These are phyloP conservation scores for Globia sparganii DNA, from an alignment of 2,888 invertebrate genomes.

Conservation along the genomic window DNA sequence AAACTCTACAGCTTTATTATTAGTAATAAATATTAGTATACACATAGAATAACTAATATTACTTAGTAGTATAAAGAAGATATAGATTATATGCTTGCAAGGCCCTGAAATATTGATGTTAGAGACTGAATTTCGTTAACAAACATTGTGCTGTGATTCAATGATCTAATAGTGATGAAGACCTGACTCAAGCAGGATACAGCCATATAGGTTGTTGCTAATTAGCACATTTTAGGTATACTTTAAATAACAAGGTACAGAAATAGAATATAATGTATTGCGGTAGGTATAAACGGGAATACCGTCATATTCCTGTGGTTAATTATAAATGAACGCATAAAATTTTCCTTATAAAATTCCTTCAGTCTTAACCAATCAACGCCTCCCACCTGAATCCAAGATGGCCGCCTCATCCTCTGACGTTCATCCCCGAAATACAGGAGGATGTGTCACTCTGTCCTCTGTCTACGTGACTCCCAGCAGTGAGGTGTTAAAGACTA, in stretches of 20 bases:
- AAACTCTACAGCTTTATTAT: too few species aligned
- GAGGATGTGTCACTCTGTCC: slow-evolving; percentile 49
- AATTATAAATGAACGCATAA: slow-evolving; percentile 34
- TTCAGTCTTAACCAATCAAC: slow-evolving; percentile 8
- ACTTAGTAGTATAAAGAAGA: not conserved
- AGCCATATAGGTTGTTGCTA: not conserved
- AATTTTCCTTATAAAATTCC: slow-evolving; percentile 47
- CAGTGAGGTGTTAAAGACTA: slow-evolving; percentile 46
- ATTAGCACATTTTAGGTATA: slow-evolving; percentile 7
- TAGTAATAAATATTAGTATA: too few species aligned
- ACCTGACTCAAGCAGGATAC: not conserved
- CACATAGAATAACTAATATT: too few species aligned
- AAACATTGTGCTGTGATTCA: slow-evolving; percentile 39
- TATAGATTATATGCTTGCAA: slow-evolving; percentile 10
- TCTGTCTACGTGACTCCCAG: slow-evolving; percentile 66
- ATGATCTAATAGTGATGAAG: not conserved
- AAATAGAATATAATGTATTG: slow-evolving; percentile 26
- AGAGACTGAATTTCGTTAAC: slow-evolving; percentile 21
- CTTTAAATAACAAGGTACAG: not conserved
- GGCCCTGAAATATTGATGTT: slow-evolving; percentile 25
- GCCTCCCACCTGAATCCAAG: slow-evolving; percentile 30
- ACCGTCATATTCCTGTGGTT: slow-evolving; percentile 28
- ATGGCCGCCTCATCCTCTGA: slow-evolving; percentile 36
- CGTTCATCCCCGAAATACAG: slow-evolving; percentile 32
- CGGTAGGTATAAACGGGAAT: not conserved